These are phyloP conservation scores for Otolemur garnettii DNA, from an alignment of 2,113 vertebrate genomes.

Conservation along the genomic window DNA sequence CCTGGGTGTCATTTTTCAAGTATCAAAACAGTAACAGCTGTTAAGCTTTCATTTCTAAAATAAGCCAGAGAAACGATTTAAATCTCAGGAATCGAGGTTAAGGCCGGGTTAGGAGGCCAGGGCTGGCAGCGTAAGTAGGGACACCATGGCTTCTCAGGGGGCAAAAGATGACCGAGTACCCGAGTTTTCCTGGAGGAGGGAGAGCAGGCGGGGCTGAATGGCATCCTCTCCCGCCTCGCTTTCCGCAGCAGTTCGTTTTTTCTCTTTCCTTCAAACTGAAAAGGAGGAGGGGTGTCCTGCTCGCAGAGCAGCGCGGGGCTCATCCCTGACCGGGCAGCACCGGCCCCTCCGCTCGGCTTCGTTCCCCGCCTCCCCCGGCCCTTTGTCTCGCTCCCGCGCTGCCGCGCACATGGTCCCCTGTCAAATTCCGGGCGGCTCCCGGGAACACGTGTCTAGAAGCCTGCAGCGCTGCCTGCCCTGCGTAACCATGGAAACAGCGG, in stretches of 20 bases:
- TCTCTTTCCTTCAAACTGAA: constrained; percentile 1
- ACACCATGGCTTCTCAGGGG: background rate
- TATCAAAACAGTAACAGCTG: background rate
- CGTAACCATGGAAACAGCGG: constrained; percentile 91
- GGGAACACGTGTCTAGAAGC: constrained; percentile 86
- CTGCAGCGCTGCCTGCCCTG: constrained; percentile 82
- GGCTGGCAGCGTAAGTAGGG: background rate
- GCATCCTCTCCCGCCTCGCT: constrained; percentile 56
- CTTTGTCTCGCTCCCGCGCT: constrained; percentile 85
- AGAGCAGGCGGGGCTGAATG: background rate
- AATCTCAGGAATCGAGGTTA: background rate
- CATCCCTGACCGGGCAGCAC: constrained; percentile 63
- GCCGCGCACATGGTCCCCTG: constrained; percentile 81
- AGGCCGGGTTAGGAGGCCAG: background rate
- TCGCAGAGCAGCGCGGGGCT: constrained; percentile 76
- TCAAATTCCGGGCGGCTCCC: constrained; percentile 88
- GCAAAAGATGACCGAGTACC: background rate
- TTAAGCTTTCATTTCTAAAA: constrained; percentile 29
- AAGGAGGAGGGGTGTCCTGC: constrained; percentile 14
- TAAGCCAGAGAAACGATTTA: constrained; percentile 33
- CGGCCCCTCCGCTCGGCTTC: constrained; percentile 58
- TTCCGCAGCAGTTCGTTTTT: constrained; percentile 64
- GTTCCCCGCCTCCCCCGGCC: constrained; percentile 72
- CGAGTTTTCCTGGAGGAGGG: background rate
- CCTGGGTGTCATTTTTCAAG: background rate